Base-by-base conservation (phyloP, 2,888 invertebrate species). In the Heliconius sara region DNA sequence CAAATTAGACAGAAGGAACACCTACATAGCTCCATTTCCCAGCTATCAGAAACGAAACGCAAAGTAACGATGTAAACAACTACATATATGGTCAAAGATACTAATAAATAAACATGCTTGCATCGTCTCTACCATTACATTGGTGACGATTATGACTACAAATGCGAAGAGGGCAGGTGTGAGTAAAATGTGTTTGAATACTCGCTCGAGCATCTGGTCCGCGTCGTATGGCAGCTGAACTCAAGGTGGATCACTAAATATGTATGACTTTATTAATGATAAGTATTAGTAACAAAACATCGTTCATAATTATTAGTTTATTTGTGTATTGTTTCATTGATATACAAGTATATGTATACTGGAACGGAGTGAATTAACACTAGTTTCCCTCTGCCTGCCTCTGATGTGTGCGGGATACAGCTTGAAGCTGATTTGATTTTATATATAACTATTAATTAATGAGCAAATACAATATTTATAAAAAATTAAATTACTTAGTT, bases 101-200 rank as follows among this genome's bases (percentile, higher is more conserved):
- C 6, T 9, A 43, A 16, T 68, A 25, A 68, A 25, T 68, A 68
- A 68, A 68, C 68, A 43, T 68, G 68, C 1, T 43, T 13, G 25
- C n/a, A 68, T 68, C 68, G 2, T n/a, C 57, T 57, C 22, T 57
- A 19, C 30, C 22, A 57, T 52, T 34, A 34, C 27, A 57, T 63
- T 3, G 39, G 39, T 74, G 39, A 63, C 34, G 25, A 39, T 75
- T 65, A 43, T 27, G 25, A 25, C 10, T 27, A 27, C 27, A 22
- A 34, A 43, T 70, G 57, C 71, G 71, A 77, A 82, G 66, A 76
- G 78, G 73, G 79, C 82, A 82, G 82, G 82, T 82, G 82, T 63
- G 76, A 70, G 68, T 77, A 63, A 81, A 80, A 82, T 79, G 80
- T 79, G 77, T 80, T 79, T 60, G 39, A 27, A 65, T 79, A 75